Evolutionary conservation across 2,113 vertebrate genomes (phyloP).

Genomic region (Melanotaenia duboulayi): DNA sequence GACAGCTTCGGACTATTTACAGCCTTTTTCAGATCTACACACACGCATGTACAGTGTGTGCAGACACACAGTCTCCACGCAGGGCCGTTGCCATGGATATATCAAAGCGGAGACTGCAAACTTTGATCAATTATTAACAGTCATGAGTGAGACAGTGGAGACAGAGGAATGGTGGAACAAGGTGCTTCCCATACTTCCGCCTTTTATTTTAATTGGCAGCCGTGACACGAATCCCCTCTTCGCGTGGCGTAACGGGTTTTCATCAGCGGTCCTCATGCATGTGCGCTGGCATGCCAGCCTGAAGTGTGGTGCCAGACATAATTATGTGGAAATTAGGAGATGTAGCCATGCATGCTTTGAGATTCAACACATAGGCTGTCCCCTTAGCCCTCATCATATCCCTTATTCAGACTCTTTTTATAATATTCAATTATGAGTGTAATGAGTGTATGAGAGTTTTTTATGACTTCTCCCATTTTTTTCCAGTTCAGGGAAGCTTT

Average conservation of each 20-base stretch:
- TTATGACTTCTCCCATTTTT: background rate
- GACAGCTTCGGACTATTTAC: slow-evolving; percentile 69
- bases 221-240: slow-evolving; percentile 30
- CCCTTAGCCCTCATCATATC: slow-evolving; percentile 27
- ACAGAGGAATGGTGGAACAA: slow-evolving; percentile 49
- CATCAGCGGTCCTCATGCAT: slow-evolving; percentile 24
- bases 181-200: slow-evolving; percentile 60
- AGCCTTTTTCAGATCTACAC: slow-evolving; percentile 53
- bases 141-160: slow-evolving; percentile 68
- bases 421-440: slow-evolving; percentile 50
- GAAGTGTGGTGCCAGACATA: slow-evolving; percentile 26
- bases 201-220: slow-evolving; percentile 63
- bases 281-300: background rate
- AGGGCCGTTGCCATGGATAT: slow-evolving; percentile 78
- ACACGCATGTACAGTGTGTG: slow-evolving; percentile 20
- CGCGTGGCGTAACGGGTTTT: slow-evolving; percentile 12
- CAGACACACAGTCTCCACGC: slow-evolving; percentile 35
- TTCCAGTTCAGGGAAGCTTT: slow-evolving; percentile 32
- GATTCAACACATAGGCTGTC: slow-evolving; percentile 22
- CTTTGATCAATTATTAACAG: slow-evolving; percentile 85
- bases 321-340: slow-evolving; percentile 57
- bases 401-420: slow-evolving; percentile 28
- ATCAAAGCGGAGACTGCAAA: slow-evolving; percentile 81
- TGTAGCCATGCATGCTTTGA: slow-evolving; percentile 31
- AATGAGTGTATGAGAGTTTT: slow-evolving; percentile 38